phyloP scores from a whole-genome alignment of 2,888 invertebrate genomes.

The Amphimallon solstitiale region DNA sequence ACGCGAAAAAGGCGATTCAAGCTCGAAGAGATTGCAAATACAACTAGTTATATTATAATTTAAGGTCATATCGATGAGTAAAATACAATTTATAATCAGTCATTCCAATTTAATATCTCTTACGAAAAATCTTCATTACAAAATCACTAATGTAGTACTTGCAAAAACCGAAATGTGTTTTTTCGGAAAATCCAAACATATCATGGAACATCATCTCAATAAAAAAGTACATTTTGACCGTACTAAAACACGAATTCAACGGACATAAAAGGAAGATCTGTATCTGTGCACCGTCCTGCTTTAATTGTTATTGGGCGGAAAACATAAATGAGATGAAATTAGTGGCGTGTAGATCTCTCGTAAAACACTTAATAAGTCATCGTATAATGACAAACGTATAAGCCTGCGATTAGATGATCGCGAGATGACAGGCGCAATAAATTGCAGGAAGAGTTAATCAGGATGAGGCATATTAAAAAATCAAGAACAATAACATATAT shows the following conservation, averaged over 20 bases:
- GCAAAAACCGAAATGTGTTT: no score
- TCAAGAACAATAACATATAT: conserved; percentile 7
- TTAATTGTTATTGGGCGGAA: conserved; percentile 6
- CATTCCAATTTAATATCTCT: no score
- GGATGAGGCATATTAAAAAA: conserved; percentile 35
- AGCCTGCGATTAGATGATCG: conserved; percentile 20
- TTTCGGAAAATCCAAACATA: no score
- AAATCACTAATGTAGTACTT: no score
- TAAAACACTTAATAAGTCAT: conserved; percentile 29
- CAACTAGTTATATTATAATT: no score
- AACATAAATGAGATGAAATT: conserved; percentile 27
- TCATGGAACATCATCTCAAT: no score
- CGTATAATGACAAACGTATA: conserved; percentile 9
- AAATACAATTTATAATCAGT: no score
- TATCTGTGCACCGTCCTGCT: not conserved
- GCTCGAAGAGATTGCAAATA: no score
- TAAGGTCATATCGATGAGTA: no score
- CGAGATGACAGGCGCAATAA: conserved; percentile 12
- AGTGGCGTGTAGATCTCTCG: not conserved
- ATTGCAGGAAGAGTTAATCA: conserved; percentile 30
- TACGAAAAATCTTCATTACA: no score
- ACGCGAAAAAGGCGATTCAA: no score
- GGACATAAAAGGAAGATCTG: not conserved
- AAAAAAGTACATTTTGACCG: no score
- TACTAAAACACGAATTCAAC: not conserved